Evolutionary conservation across 2,113 vertebrate species (phyloP).

Genomic region (Scytalopus superciliaris): DNA sequence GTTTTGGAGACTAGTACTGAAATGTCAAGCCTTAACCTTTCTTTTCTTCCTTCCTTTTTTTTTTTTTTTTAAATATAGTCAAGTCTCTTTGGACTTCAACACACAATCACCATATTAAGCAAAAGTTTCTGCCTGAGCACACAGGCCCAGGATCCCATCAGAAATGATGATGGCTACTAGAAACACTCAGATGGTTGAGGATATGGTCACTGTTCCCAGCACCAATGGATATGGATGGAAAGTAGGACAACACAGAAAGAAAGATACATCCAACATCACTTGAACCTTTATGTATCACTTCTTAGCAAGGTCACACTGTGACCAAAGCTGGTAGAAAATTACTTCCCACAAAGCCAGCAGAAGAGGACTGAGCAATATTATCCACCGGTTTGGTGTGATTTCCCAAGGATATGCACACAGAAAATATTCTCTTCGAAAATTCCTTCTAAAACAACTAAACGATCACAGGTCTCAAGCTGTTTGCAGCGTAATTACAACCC

Average conservation of each 20-base stretch:
- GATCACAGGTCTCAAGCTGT: constrained; percentile 28
- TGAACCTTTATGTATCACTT: not conserved
- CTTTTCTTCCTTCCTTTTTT: rapidly evolving
- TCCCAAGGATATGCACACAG: not conserved
- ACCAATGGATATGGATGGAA: not conserved
- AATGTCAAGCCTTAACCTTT: not conserved
- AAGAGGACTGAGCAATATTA: not conserved
- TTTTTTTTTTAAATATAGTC: not conserved
- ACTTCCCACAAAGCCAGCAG: not conserved
- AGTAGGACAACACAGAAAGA: not conserved
- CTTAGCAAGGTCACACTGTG: not conserved
- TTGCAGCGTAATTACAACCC: constrained; percentile 45
- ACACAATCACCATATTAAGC: not conserved
- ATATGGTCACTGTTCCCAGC: rapidly evolving
- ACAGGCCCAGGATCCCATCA: not conserved
- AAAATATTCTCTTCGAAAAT: not conserved
- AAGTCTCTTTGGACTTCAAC: not conserved
- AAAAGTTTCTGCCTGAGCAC: not conserved
- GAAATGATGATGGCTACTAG: not conserved
- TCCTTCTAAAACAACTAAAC: not conserved
- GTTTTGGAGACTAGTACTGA: not conserved
- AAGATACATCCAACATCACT: not conserved
- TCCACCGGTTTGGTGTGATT: rapidly evolving
- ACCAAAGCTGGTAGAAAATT: not conserved
- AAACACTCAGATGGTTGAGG: not conserved